A percentile compares a stretch with the other conserved stretches of the same genome.
phyloP scores from a whole-genome alignment of 2,888 invertebrate genomes.

The Lycaena phlaeas region DNA sequence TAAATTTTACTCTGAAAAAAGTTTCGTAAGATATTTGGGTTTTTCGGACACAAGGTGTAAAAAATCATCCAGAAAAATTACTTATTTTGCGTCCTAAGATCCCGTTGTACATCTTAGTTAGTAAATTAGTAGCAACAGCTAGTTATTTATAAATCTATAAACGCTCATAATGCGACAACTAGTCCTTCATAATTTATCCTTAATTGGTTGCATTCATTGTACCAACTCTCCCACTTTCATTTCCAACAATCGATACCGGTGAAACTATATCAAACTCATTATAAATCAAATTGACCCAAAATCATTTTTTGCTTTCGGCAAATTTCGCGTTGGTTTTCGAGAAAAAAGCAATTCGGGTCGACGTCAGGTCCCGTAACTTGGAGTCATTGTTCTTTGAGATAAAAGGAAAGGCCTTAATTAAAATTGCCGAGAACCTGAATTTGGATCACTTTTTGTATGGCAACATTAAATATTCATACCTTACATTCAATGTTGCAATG shows the following conservation, averaged over 20 bases:
- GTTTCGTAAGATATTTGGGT: no score
- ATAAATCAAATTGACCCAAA: conserved; percentile 66
- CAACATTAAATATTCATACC: conserved; percentile 19
- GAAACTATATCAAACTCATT: conserved; percentile 61
- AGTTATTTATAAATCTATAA: no score
- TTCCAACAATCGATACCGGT: conserved; percentile 20
- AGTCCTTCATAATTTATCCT: no score
- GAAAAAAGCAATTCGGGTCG: conserved; percentile 62
- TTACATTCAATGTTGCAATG: conserved; percentile 8
- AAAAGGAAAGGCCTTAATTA: conserved; percentile 53
- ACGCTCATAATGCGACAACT: no score
- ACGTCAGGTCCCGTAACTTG: conserved; percentile 51
- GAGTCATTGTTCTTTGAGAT: conserved; percentile 57
- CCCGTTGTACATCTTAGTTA: no score
- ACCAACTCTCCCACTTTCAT: not conserved
- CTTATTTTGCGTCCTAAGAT: no score
- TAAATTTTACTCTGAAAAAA: no score
- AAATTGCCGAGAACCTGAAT: conserved; percentile 38
- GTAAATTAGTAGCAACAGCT: no score
- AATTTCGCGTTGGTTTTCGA: conserved; percentile 61
- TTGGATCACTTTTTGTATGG: conserved; percentile 25
- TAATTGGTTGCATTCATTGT: no score
- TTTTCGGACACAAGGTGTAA: no score
- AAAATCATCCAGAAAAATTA: no score
- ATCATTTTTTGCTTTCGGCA: conserved; percentile 52